Percentiles rank a stretch among this genome's conserved stretches.
Evolutionary conservation across 2,797 vertebrate genomes (phyloP).

Genomic region (Ispidina picta): DNA sequence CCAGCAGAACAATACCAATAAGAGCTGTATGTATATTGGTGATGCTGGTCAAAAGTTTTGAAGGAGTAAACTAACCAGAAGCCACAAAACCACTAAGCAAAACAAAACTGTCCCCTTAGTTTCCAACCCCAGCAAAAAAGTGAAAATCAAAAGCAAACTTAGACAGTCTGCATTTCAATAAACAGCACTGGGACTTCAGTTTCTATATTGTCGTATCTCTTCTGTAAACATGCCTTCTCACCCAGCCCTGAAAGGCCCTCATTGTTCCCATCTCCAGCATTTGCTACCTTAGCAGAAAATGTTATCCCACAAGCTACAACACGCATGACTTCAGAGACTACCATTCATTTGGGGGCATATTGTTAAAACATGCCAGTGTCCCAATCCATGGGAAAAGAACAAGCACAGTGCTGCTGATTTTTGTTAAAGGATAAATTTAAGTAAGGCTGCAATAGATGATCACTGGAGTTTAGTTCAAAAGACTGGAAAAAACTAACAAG

Average conservation of each 20-base stretch:
- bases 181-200: not conserved
- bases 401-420: not conserved
- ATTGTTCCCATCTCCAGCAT: constrained; percentile 34
- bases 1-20: not conserved
- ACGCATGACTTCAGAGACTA: not conserved
- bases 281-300: constrained; percentile 55
- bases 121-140: not conserved
- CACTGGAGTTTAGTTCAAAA: not conserved
- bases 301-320: constrained; percentile 28
- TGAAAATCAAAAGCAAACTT: constrained; percentile 32
- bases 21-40: not conserved
- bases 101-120: not conserved
- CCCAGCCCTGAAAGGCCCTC: constrained; percentile 36
- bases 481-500: not conserved
- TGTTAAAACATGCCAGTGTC: not conserved
- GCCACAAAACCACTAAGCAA: not conserved
- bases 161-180: constrained; percentile 38
- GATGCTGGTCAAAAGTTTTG: not conserved
- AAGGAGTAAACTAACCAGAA: not conserved
- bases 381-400: constrained; percentile 1
- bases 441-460: not conserved
- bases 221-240: constrained; percentile 51
- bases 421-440: not conserved
- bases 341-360: not conserved
- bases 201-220: constrained; percentile 31